A percentile compares a stretch with the other conserved stretches of the same genome.
Conservation (phyloP, 2,797 vertebrate genomes). For the Atherinosoma microstoma region DNA sequence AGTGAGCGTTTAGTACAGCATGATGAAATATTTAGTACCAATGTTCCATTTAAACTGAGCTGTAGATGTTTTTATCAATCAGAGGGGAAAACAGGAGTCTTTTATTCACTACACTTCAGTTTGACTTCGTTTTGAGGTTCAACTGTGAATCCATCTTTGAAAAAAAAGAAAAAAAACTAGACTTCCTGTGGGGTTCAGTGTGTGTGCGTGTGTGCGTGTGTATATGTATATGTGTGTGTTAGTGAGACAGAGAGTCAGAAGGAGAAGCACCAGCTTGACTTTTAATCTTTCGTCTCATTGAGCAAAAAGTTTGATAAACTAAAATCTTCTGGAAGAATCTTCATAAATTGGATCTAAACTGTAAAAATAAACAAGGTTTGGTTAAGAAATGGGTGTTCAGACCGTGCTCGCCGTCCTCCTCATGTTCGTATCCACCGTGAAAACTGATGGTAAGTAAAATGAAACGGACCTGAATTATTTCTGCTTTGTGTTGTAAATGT, state of each 20-base stretch:
- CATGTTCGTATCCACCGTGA: constrained; percentile 18
- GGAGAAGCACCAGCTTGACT: rapidly evolving
- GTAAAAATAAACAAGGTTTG: neutral
- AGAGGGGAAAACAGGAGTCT: neutral
- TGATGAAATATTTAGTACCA: neutral
- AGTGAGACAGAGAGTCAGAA: constrained; percentile 13
- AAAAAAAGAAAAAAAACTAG: constrained; percentile 44
- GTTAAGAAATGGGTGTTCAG: constrained; percentile 19
- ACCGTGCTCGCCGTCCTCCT: constrained; percentile 30
- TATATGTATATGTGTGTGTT: constrained; percentile 7
- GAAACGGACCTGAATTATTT: neutral
- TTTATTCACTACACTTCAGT: neutral
- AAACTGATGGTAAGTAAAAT: neutral
- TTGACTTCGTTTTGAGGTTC: constrained; percentile 49
- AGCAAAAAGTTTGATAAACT: neutral
- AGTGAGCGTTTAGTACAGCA: neutral
- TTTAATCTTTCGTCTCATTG: neutral
- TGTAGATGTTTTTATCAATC: neutral
- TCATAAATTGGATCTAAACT: neutral
- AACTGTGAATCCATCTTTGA: constrained; percentile 43
- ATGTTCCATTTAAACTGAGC: rapidly evolving
- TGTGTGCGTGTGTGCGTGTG: constrained; percentile 25
- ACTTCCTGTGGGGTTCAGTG: constrained; percentile 54
- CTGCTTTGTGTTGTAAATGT: too few relatives aligned
- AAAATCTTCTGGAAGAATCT: neutral